Conservation (phyloP, 2,888 invertebrate species). For the Scaptomyza reducta region DNA sequence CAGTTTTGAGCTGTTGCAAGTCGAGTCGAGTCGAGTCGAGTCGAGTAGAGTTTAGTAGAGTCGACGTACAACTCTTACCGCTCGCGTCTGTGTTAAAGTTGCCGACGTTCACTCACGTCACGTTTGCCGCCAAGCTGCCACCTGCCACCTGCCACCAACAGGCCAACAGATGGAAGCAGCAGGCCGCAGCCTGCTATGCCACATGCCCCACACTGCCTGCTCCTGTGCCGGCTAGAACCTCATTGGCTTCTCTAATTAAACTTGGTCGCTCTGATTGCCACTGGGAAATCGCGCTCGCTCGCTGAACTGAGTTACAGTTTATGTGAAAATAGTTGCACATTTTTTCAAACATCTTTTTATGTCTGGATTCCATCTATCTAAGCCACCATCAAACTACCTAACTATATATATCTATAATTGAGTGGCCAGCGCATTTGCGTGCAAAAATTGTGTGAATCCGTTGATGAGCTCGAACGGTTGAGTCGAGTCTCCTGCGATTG, state of each 20-base stretch:
- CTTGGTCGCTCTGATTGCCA: slow-evolving; percentile 73
- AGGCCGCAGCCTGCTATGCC: slow-evolving; percentile 8
- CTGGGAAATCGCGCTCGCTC: slow-evolving; percentile 71
- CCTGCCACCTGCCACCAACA: slow-evolving; percentile 23
- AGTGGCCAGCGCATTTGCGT: slow-evolving; percentile 68
- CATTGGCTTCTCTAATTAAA: slow-evolving; percentile 71
- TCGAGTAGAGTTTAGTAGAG: slow-evolving; percentile 19
- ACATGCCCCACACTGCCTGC: slow-evolving; percentile 17
- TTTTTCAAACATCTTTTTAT: slow-evolving; percentile 35
- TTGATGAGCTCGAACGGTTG: slow-evolving; percentile 63
- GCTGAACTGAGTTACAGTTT: slow-evolving; percentile 56
- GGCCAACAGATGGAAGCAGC: slow-evolving; percentile 8
- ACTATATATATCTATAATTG: slow-evolving; percentile 49
- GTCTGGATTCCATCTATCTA: slow-evolving; percentile 13
- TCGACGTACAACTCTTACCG: slow-evolving; percentile 47
- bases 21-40: slow-evolving; percentile 22
- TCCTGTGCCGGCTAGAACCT: slow-evolving; percentile 4
- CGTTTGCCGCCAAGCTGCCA: slow-evolving; percentile 51
- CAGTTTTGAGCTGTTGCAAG: slow-evolving; percentile 33
- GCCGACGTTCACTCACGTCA: slow-evolving; percentile 72
- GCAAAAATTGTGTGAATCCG: slow-evolving; percentile 77
- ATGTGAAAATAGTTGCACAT: slow-evolving; percentile 79
- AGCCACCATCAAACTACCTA: slow-evolving; percentile 14
- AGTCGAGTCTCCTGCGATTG: slow-evolving; percentile 10
- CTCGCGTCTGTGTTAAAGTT: slow-evolving; percentile 45